Percentiles rank a stretch among this genome's conserved stretches.
Evolutionary conservation across 2,888 invertebrate species (phyloP).

Genomic region (Mycalesis mineus): DNA sequence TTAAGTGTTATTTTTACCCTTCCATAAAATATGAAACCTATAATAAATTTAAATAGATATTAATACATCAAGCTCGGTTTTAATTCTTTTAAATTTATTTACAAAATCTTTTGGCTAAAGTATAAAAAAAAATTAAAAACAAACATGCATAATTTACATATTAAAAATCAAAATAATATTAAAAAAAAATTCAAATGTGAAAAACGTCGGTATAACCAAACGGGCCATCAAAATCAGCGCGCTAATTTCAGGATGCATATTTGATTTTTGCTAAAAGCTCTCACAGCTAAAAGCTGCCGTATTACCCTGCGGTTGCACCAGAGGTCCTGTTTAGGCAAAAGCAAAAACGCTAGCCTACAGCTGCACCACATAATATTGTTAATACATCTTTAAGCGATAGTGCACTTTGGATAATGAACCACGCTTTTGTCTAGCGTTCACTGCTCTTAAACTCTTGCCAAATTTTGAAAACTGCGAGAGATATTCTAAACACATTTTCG

Average conservation of each 20-base stretch:
- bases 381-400: slow-evolving; percentile 26
- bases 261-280: slow-evolving; percentile 37
- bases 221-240: slow-evolving; percentile 18
- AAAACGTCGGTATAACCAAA: slow-evolving; percentile 6
- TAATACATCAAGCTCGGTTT: too few relatives aligned
- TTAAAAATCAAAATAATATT: too few relatives aligned
- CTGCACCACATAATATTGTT: slow-evolving; percentile 23
- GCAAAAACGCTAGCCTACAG: slow-evolving; percentile 22
- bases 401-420: slow-evolving; percentile 23
- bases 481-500: not conserved
- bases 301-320: slow-evolving; percentile 34
- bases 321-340: slow-evolving; percentile 34
- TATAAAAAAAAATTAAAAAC: too few relatives aligned
- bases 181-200: not conserved
- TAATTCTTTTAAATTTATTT: too few relatives aligned
- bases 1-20: too few relatives aligned
- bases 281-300: slow-evolving; percentile 37
- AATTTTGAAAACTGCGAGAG: not conserved
- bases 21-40: too few relatives aligned
- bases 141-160: too few relatives aligned
- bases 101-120: too few relatives aligned
- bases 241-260: slow-evolving; percentile 24
- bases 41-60: too few relatives aligned
- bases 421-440: slow-evolving; percentile 15
- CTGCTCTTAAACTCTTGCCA: slow-evolving; percentile 9